Percentiles rank a stretch among this genome's conserved stretches.
These are phyloP conservation scores for Drosophila biarmipes DNA, from an alignment of 1,140 invertebrate species.

Conservation along the genomic window DNA sequence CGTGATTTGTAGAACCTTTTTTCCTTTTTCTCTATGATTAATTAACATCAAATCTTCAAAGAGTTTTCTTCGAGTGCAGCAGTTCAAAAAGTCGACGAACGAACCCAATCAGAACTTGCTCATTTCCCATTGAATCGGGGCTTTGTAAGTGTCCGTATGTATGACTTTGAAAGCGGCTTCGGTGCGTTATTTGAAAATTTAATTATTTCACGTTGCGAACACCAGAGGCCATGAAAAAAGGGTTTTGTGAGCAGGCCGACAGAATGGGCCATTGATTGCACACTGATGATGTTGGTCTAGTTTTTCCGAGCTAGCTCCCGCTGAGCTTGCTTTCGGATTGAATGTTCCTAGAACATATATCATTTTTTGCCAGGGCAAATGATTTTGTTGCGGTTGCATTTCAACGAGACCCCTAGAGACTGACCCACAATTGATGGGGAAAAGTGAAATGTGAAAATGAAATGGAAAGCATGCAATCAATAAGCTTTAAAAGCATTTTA, in stretches of 20 bases:
- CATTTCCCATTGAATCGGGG: conserved; percentile 65
- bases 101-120: conserved; percentile 39
- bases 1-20: background rate
- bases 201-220: conserved; percentile 69
- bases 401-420: conserved; percentile 4
- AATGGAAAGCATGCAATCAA: conserved; percentile 21
- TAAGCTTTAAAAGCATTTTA: conserved; percentile 13
- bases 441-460: conserved; percentile 7
- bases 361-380: conserved; percentile 9
- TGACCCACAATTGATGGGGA: conserved; percentile 11
- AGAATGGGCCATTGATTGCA: conserved; percentile 69
- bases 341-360: conserved; percentile 18
- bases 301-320: conserved; percentile 18
- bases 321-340: conserved; percentile 18
- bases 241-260: conserved; percentile 22
- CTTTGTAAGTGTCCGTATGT: conserved; percentile 41
- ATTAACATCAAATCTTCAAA: background rate
- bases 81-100: conserved; percentile 11
- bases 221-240: conserved; percentile 30
- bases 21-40: background rate
- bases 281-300: conserved; percentile 18
- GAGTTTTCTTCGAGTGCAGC: background rate
- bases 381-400: conserved; percentile 24
- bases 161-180: conserved; percentile 71
- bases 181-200: conserved; percentile 75